These are phyloP conservation scores for Cygnus olor DNA, from an alignment of 2,797 vertebrate genomes.

Conservation along the genomic window DNA sequence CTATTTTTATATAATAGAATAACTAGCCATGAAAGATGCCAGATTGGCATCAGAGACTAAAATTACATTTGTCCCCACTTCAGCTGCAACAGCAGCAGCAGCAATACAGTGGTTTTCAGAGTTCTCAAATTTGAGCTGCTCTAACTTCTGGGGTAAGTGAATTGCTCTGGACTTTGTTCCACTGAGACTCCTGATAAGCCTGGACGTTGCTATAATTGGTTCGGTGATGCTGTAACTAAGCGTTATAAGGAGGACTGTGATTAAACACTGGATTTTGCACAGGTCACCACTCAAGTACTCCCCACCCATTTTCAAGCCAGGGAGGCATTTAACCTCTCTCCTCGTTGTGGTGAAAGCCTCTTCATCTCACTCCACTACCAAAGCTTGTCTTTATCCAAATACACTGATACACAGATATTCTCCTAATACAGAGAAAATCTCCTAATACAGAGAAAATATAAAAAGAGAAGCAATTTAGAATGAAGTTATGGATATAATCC, in stretches of 20 bases:
- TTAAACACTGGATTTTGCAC: neutral
- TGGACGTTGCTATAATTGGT: conserved; percentile 21
- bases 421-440: neutral
- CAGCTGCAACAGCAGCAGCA: neutral
- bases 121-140: neutral
- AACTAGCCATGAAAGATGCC: neutral
- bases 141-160: neutral
- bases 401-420: neutral
- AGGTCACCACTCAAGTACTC: neutral
- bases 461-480: neutral
- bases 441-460: neutral
- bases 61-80: conserved; percentile 4
- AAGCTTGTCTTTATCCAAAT: neutral
- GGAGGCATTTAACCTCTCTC: neutral
- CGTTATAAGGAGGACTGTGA: neutral
- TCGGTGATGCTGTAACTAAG: conserved; percentile 13
- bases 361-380: neutral
- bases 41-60: neutral
- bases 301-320: neutral
- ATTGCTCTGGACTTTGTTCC: neutral
- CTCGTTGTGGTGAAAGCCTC: neutral
- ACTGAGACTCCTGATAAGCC: neutral
- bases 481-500: neutral
- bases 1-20: neutral
- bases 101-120: neutral